Base-by-base conservation (phyloP, 1,140 invertebrate species). In the Galendromus occidentalis region DNA sequence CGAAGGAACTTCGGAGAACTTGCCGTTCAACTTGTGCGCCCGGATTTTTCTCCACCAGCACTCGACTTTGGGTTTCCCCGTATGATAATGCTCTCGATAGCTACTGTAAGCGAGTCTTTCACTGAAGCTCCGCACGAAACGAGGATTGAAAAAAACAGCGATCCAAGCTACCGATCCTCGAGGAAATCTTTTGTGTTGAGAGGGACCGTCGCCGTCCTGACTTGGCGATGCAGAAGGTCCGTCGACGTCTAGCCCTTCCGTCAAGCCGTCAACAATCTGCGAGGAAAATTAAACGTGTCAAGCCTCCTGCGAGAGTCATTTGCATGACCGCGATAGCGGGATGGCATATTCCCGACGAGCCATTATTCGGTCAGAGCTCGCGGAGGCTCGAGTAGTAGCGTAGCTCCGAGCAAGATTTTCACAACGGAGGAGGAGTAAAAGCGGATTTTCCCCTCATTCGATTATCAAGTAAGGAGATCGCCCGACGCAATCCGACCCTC, bases 71-170 rank as follows among this genome's bases (percentile, higher is more conserved):
- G 51, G 51, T 25, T 59, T 59, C 25, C 51, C 51, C 14, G 25
- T 29, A 33, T 59, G 51, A 33, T 59, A 59, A 33, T 59, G 51
- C 33, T 33, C 14, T 33, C 33, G 25, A 33, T 59, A 59, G 51
- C 51, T 59, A 33, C 20, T 59, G 51, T 25, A 25, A 22, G 51
- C 51, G 25, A 59, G 22, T 29, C 51, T 25, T 9, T 59, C 51
- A 25, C 51, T 59, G 51, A 59, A 59, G 51, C 51, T 59, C 14
- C 51, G 51, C 9, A 59, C 51, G 51, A 59, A 59, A 17, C 51
- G 51, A 29, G 51, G 51, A 59, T 25, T 59, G 33, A 59, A 29
- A 33, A 59, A 29, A 25, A 33, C 51, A 25, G 51, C 33, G 51
- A 59, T 25, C 51, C 51, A 59, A 2, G 51, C 51, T 17, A 59